Conservation (phyloP, 1,140 invertebrate species). For the Megathymus violae region DNA sequence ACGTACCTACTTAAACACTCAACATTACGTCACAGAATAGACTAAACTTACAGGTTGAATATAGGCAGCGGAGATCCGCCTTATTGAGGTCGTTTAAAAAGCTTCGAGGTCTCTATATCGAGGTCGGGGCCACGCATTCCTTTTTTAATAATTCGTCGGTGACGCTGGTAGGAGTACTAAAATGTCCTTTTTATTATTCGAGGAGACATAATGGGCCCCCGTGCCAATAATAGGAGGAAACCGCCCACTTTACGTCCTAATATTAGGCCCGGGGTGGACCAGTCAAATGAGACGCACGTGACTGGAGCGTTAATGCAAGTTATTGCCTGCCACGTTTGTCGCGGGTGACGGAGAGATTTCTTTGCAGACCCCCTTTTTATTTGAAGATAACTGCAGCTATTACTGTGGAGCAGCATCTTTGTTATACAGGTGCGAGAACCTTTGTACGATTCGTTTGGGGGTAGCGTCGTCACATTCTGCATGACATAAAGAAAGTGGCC, state of each 20-base stretch:
- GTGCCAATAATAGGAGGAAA: slow-evolving; percentile 44
- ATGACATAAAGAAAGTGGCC: too few relatives aligned
- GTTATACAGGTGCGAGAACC: too few relatives aligned
- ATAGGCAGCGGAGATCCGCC: too few relatives aligned
- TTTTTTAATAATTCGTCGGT: slow-evolving; percentile 29
- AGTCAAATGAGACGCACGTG: slow-evolving; percentile 52
- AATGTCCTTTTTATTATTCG: slow-evolving; percentile 46
- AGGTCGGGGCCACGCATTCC: not conserved
- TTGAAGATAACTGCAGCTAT: too few relatives aligned
- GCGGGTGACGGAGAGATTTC: slow-evolving; percentile 2
- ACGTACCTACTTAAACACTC: too few relatives aligned
- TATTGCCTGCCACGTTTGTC: slow-evolving; percentile 14
- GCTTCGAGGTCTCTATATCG: not conserved
- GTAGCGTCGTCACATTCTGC: too few relatives aligned
- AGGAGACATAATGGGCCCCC: slow-evolving; percentile 42
- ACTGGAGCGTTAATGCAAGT: slow-evolving; percentile 38
- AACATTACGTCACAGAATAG: too few relatives aligned
- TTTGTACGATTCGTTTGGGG: too few relatives aligned
- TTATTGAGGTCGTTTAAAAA: too few relatives aligned
- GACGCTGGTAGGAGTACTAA: slow-evolving; percentile 23
- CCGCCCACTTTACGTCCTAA: slow-evolving; percentile 41
- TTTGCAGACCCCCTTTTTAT: not conserved
- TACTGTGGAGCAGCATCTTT: too few relatives aligned
- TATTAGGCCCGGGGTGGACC: slow-evolving; percentile 42
- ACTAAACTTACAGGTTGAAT: too few relatives aligned